phyloP scores from a whole-genome alignment of 1,140 invertebrate genomes.

The Maconellicoccus hirsutus region DNA sequence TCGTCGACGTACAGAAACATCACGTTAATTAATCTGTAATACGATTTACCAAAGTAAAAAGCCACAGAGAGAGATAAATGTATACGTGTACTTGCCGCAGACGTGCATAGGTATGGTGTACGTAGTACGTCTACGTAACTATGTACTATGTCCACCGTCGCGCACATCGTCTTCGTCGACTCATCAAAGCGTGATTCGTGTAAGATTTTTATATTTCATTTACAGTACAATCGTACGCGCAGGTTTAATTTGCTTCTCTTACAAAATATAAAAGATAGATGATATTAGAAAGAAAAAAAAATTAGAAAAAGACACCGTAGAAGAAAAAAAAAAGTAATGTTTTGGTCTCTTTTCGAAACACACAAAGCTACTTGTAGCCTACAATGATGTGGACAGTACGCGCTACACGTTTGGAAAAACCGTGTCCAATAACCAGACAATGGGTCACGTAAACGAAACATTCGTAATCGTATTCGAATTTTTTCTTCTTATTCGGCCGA shows the following conservation, averaged over 20 bases:
- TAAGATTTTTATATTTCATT: neutral
- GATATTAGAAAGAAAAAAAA: neutral
- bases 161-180: neutral
- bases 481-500: neutral
- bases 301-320: neutral
- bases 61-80: no score
- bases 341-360: neutral
- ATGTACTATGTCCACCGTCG: no score
- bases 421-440: neutral
- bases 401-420: neutral
- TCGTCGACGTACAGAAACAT: no score
- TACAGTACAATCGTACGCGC: neutral
- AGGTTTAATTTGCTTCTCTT: neutral
- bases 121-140: no score
- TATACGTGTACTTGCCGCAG: no score
- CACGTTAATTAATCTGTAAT: no score
- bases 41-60: no score
- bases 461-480: slow-evolving; percentile 9
- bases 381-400: neutral
- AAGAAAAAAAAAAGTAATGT: neutral
- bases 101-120: neutral
- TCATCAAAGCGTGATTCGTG: slow-evolving; percentile 7
- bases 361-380: neutral
- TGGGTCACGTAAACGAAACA: slow-evolving; percentile 3
- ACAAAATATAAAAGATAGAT: neutral